phyloP scores from a whole-genome alignment of 2,113 vertebrate species.

The sheep (Ovis aries) region DNA sequence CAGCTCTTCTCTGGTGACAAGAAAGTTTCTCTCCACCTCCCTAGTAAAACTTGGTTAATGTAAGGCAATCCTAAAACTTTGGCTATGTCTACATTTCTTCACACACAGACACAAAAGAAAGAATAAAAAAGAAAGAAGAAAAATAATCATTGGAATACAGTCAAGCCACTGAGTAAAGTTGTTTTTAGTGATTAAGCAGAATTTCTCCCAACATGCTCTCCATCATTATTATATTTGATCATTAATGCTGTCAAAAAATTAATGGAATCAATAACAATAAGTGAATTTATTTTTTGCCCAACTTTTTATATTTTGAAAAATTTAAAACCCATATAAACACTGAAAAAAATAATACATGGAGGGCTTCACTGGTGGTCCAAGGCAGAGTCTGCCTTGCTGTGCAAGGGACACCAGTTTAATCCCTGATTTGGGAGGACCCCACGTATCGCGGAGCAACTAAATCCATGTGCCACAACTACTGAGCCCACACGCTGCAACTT shows the following conservation, averaged over 20 bases:
- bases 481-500: too few relatives aligned
- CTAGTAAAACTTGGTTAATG: not conserved
- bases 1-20: not conserved
- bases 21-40: not conserved
- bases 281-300: not conserved
- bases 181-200: not conserved
- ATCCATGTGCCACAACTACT: not conserved
- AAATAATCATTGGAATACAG: not conserved
- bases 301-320: not conserved
- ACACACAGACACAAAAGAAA: not conserved
- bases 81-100: not conserved
- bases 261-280: not conserved
- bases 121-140: not conserved
- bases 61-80: not conserved
- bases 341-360: not conserved
- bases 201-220: not conserved
- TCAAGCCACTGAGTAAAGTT: not conserved
- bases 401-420: not conserved
- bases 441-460: not conserved
- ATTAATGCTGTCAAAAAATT: not conserved
- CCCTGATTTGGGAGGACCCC: not conserved
- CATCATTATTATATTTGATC: not conserved
- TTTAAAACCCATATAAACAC: not conserved
- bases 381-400: not conserved
- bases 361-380: not conserved